Base-by-base conservation (phyloP, 2,888 invertebrate genomes). In the Aethes cnicana region DNA sequence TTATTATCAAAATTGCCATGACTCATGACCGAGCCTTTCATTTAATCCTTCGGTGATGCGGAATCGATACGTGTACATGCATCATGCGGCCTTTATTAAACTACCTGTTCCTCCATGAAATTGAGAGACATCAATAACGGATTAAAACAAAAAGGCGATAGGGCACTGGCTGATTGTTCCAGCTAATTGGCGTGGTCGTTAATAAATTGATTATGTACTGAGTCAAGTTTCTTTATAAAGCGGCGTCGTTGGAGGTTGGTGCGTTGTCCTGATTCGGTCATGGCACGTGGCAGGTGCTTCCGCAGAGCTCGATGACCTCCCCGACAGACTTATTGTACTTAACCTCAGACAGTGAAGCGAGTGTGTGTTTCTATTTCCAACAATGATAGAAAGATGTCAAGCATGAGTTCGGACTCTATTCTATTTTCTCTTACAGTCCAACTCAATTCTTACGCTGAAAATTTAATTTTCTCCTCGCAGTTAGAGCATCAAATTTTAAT, bases 261-360 rank as follows among this genome's bases (percentile, higher is more conserved):
- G 32, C 12, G 39, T 57, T 55, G 57, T 48, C 55, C 64, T 55
- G 53, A 59, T 61, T 62, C 59, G 59, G 64, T 62, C 57, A 64
- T 59, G 74, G 74, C 72, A 73, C 70, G 74, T 68, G 67, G 63
- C 74, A 73, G 74, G 74, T 68, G 74, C 77, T 81, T 84, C 81
- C 80, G 76, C 66, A 58, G 58, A 25, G 71, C 70, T 61, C 55
- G 56, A 57, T 62, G 61, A 63, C 63, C 64, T 63, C 67, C 58
- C 49, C 54, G 35, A 47, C 39, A 54, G 47, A n/a, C 6, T 14
- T 9, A 25, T n/a, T n/a, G n/a, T n/a, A n/a, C n/a, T n/a, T n/a
- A n/a, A n/a, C n/a, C n/a, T n/a, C n/a, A n/a, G n/a, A n/a, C n/a
- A n/a, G n/a, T n/a, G n/a, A n/a, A n/a, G n/a, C n/a, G n/a, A n/a